Evolutionary conservation across 2,797 vertebrate genomes (phyloP).

Genomic region (Cheirogaleus major): DNA sequence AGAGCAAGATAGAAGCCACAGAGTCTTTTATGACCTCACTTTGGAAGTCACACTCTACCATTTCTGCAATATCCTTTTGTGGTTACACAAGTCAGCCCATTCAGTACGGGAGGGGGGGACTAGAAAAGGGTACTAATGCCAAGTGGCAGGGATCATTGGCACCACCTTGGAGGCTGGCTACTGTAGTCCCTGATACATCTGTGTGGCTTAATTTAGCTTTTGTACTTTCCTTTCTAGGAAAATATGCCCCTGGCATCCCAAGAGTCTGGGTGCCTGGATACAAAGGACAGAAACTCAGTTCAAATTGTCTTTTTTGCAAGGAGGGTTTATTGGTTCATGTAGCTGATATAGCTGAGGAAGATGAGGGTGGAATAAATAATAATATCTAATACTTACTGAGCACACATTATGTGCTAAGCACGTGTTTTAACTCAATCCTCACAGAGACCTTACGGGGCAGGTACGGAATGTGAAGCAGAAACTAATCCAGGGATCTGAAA

Average conservation of each 20-base stretch:
- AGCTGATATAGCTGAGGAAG: background rate
- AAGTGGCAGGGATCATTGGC: background rate
- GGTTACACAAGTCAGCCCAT: background rate
- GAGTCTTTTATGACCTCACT: background rate
- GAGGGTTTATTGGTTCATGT: background rate
- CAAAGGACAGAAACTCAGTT: background rate
- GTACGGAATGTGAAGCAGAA: background rate
- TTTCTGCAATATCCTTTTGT: background rate
- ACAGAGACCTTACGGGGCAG: background rate
- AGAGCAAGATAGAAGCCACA: background rate
- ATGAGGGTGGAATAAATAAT: background rate
- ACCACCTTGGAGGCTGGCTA: background rate
- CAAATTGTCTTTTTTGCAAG: background rate
- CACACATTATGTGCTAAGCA: background rate
- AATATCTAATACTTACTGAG: background rate
- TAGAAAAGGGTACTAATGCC: too few species aligned
- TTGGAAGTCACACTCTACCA: background rate
- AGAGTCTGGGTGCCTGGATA: too few species aligned
- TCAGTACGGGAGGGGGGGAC: rapidly evolving
- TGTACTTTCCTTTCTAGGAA: background rate
- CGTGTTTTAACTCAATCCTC: background rate
- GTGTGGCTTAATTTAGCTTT: background rate
- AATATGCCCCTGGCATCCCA: background rate
- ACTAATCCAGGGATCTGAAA: background rate
- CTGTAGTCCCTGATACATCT: background rate